Evolutionary conservation across 2,113 vertebrate genomes (phyloP).

Genomic region (Sinocyclocheilus grahami): DNA sequence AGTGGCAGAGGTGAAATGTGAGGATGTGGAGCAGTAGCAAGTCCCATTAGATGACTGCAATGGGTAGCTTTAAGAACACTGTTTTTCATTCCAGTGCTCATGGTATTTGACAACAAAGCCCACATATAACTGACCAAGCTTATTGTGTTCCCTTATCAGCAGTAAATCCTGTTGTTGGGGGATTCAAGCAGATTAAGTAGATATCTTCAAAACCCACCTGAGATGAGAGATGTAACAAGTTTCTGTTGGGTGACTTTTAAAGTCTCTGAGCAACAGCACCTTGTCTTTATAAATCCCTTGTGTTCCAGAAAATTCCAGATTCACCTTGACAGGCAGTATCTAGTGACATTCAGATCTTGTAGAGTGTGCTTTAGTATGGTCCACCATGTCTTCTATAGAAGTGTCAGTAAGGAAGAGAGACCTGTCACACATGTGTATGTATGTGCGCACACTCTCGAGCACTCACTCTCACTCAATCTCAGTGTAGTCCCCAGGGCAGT

Average conservation of each 20-base stretch:
- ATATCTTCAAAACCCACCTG: constrained; percentile 29
- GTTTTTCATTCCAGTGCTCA: constrained; percentile 32
- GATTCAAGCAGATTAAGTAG: constrained; percentile 35
- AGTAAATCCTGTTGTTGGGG: constrained; percentile 39
- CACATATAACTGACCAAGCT: constrained; percentile 35
- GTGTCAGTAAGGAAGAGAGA: constrained; percentile 9
- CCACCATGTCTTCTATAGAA: background rate
- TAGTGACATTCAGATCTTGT: constrained; percentile 33
- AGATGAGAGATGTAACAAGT: constrained; percentile 30
- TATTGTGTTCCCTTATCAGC: constrained; percentile 39
- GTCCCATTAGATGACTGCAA: background rate
- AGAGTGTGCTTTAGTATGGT: background rate
- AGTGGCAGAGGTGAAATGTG: too few relatives aligned
- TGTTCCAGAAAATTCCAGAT: constrained; percentile 28
- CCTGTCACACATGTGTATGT: background rate
- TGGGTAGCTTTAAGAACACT: constrained; percentile 48
- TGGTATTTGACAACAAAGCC: constrained; percentile 19
- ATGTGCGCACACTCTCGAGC: background rate
- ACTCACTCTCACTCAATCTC: background rate
- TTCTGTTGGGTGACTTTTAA: constrained; percentile 16
- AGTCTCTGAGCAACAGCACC: constrained; percentile 5
- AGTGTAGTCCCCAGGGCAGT: background rate
- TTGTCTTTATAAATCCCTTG: constrained; percentile 39
- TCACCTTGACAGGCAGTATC: constrained; percentile 39
- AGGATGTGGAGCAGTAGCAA: too few relatives aligned